Evolutionary conservation across 2,113 vertebrate species (phyloP).

Genomic region (Lagopus leucura): DNA sequence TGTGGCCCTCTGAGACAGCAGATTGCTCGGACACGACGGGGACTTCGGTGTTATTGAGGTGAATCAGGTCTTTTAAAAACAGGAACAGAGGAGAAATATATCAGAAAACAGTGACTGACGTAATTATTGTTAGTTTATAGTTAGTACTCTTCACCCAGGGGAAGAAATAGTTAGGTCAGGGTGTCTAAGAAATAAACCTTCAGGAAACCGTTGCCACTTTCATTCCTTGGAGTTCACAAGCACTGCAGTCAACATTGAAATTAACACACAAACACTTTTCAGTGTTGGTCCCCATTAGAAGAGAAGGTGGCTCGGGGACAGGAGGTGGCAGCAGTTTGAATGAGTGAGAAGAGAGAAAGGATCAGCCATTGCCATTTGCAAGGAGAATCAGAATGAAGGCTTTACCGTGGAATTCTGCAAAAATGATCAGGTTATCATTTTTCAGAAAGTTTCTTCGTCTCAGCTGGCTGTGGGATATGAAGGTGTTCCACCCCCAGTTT

Average conservation of each 20-base stretch:
- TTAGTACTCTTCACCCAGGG: background rate
- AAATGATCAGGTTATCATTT: slow-evolving; percentile 87
- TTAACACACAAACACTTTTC: background rate
- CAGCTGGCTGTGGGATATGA: slow-evolving; percentile 85
- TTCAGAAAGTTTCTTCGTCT: slow-evolving; percentile 84
- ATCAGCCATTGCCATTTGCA: background rate
- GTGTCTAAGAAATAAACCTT: background rate
- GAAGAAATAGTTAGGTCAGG: background rate
- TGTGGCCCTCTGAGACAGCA: background rate
- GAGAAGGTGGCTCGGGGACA: background rate
- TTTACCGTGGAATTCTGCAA: slow-evolving; percentile 86
- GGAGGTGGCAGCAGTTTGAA: background rate
- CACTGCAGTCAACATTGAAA: background rate
- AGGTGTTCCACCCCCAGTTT: slow-evolving; percentile 78
- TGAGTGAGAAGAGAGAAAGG: background rate
- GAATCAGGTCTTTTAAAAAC: slow-evolving; percentile 80
- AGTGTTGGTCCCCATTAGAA: background rate
- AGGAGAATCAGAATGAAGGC: background rate
- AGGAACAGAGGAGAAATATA: background rate
- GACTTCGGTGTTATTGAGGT: slow-evolving; percentile 85
- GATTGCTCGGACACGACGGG: background rate
- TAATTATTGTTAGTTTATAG: background rate
- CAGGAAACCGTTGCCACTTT: background rate
- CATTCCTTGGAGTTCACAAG: background rate
- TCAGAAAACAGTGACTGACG: background rate